phyloP scores from a whole-genome alignment of 2,888 invertebrate genomes.

The Drosophila nr. perissopoda region DNA sequence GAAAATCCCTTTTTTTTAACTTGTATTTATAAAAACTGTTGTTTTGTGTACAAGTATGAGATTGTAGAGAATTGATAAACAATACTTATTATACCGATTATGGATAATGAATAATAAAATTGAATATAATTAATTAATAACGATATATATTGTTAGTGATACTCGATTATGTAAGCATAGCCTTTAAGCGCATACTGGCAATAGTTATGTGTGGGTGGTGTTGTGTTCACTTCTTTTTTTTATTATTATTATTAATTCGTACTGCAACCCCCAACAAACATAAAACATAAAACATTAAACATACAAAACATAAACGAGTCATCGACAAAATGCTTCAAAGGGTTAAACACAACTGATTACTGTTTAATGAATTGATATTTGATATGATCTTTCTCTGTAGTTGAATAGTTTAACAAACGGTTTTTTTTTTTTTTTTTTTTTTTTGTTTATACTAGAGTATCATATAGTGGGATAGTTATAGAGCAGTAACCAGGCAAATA shows the following conservation, averaged over 20 bases:
- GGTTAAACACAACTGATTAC: constrained; percentile 37
- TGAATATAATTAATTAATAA: constrained; percentile 53
- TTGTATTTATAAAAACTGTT: constrained; percentile 72
- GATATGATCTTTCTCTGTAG: constrained; percentile 40
- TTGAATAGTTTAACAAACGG: constrained; percentile 36
- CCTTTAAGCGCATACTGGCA: constrained; percentile 63
- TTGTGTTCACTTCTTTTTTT: constrained; percentile 45
- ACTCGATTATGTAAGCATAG: constrained; percentile 75
- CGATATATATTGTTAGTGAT: constrained; percentile 77
- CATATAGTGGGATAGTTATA: constrained; percentile 70
- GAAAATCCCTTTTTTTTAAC: constrained; percentile 52
- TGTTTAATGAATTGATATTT: constrained; percentile 31
- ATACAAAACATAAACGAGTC: constrained; percentile 53
- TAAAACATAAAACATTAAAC: constrained; percentile 10
- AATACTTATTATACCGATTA: constrained; percentile 24
- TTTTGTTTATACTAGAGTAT: constrained; percentile 52
- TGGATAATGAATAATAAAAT: constrained; percentile 39
- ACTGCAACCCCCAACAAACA: constrained; percentile 21
- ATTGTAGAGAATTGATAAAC: constrained; percentile 67
- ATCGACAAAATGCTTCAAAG: constrained; percentile 59
- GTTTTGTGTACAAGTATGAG: constrained; percentile 68
- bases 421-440: constrained; percentile 25
- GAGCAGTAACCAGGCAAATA: constrained; percentile 76
- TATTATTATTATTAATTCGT: constrained; percentile 16
- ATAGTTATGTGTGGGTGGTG: constrained; percentile 33